These are phyloP conservation scores for Eospalax fontanierii DNA, from an alignment of 2,797 vertebrate species.

Conservation along the genomic window DNA sequence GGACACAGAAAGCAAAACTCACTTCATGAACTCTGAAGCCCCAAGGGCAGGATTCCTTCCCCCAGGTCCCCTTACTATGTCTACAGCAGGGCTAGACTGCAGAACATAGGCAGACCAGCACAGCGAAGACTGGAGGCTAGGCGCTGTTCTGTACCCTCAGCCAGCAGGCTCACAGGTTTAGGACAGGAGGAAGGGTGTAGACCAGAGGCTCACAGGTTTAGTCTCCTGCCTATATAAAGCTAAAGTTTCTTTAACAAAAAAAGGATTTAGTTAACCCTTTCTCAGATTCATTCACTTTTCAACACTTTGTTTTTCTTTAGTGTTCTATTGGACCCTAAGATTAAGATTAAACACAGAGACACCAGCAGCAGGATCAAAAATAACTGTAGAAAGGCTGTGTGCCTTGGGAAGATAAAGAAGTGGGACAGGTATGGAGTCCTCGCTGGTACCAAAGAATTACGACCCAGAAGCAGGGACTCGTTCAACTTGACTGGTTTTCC, in stretches of 20 bases:
- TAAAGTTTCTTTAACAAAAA: not conserved
- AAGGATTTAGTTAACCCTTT: not conserved
- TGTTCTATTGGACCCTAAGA: not conserved
- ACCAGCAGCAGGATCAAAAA: not conserved
- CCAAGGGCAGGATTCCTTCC: not conserved
- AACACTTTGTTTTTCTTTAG: not conserved
- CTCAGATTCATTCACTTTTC: not conserved
- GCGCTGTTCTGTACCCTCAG: not conserved
- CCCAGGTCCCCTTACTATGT: not conserved
- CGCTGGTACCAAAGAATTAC: slow-evolving; percentile 68
- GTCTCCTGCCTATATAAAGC: not conserved
- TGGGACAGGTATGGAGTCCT: slow-evolving; percentile 16
- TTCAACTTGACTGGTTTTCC: slow-evolving; percentile 42
- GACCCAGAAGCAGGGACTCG: slow-evolving; percentile 28
- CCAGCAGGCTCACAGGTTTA: not conserved
- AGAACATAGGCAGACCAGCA: fast-evolving
- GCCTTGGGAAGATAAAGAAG: not conserved
- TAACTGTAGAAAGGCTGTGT: not conserved
- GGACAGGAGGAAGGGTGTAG: not conserved
- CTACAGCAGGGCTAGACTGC: too few relatives aligned
- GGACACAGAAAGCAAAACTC: slow-evolving; percentile 14
- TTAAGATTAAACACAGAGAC: not conserved
- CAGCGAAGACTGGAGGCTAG: fast-evolving
- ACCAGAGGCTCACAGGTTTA: not conserved
- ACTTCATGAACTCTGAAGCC: not conserved